Evolutionary conservation across 2,113 vertebrate genomes (phyloP).

Genomic region (Motacilla tschutschensis): DNA sequence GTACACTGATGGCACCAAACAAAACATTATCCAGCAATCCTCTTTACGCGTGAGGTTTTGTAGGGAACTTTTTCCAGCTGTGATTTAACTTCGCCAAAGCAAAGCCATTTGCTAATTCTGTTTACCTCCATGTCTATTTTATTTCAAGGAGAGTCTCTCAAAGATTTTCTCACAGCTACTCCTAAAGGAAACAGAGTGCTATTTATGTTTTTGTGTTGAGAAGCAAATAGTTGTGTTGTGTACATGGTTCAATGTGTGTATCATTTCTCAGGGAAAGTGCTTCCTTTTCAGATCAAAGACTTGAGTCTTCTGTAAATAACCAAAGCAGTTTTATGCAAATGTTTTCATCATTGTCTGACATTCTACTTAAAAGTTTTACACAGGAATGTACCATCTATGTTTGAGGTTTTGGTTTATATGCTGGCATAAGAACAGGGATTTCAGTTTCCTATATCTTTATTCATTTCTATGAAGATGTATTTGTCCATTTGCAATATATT

Average conservation of each 20-base stretch:
- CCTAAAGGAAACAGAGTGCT: neutral
- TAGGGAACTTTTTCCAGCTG: neutral
- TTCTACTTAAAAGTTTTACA: neutral
- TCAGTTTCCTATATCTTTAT: neutral
- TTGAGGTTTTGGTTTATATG: neutral
- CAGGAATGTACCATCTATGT: neutral
- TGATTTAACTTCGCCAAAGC: neutral
- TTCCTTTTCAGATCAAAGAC: neutral
- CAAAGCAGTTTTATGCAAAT: neutral
- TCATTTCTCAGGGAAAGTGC: neutral
- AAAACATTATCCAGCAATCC: neutral
- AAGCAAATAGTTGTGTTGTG: neutral
- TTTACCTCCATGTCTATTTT: neutral
- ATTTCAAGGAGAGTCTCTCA: neutral
- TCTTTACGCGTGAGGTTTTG: neutral
- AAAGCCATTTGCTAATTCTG: neutral
- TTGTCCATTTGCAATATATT: neutral
- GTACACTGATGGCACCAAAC: neutral
- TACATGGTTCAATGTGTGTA: neutral
- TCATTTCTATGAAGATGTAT: neutral
- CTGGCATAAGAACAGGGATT: neutral
- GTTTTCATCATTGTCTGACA: neutral
- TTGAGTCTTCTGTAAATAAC: neutral
- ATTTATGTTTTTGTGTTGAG: neutral
- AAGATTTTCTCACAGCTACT: neutral